Percentiles rank a stretch among this genome's conserved stretches.
Conservation (phyloP, 2,113 vertebrate genomes). For the Odocoileus hemionus region DNA sequence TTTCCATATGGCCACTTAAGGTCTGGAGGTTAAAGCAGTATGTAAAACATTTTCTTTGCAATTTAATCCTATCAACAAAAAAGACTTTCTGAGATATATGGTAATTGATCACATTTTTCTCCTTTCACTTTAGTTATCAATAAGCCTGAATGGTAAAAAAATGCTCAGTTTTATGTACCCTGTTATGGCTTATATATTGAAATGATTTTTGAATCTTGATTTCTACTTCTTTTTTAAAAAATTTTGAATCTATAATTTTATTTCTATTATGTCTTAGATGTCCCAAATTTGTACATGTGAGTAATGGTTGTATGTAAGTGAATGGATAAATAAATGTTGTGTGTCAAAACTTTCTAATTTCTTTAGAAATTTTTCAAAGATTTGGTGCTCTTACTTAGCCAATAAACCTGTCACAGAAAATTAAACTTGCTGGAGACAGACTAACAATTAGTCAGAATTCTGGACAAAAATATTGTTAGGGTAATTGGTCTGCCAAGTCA, state of each 20-base stretch:
- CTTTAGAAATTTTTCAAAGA: background rate
- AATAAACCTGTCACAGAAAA: background rate
- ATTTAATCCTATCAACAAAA: background rate
- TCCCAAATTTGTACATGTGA: background rate
- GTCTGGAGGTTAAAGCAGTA: background rate
- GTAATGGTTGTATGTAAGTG: background rate
- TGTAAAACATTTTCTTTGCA: background rate
- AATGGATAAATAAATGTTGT: background rate
- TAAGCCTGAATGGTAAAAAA: background rate
- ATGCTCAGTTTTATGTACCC: background rate
- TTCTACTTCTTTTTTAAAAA: background rate
- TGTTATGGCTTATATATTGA: background rate
- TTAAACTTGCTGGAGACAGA: background rate
- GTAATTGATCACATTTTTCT: background rate
- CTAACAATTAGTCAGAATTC: background rate
- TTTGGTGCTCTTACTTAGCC: background rate
- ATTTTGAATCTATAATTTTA: background rate
- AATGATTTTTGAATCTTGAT: background rate
- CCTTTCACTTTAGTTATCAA: background rate
- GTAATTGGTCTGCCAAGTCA: background rate
- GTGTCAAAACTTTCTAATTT: background rate
- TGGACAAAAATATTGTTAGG: background rate
- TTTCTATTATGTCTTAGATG: background rate
- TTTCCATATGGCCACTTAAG: background rate
- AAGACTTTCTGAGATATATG: background rate